Evolutionary conservation across 2,113 vertebrate genomes (phyloP), one percentile per base, ranked within the genome.

Genomic region (Reinhardtius hippoglossoides): DNA sequence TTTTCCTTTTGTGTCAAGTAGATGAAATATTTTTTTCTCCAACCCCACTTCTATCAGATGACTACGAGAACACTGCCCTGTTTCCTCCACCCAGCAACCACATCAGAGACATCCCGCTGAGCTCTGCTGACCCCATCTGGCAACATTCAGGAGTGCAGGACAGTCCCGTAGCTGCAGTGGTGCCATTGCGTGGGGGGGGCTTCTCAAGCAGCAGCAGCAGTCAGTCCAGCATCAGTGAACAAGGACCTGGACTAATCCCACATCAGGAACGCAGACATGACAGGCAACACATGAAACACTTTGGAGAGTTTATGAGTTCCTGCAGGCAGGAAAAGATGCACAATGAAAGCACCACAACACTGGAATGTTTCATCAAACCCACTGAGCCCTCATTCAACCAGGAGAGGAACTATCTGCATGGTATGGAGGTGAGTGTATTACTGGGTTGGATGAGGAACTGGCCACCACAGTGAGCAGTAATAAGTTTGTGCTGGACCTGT

Each of bases 361-460:
- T 88, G 26, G 87, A 85, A 71, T 69, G 86, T 67, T 84, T 87
- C 54, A 77, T 59, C 2, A 59, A 90, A 3, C 86, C 91, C 0
- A 67, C 91, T 24, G 79, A 88, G 74, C 89, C 78, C 0, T 50
- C 89, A 0, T 89, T 86, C 67, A 87, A 80, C n/a, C 92, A 90
- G 0, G 57, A 87, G 66, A 94, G 91, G 78, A 95, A 95, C 76
- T 93, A 94, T 23, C 93, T 95, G 35, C 96, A 97, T 18, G 96
- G 96, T 0, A 81, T 96, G 69, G 96, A 97, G 92, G 95, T 91
- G n/a, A 80, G 80, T 21, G 42, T 2, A 18, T 0, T 23, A 4
- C 46, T 16, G 35, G 20, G 16, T 54, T 35, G 37, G n/a, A 44
- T 13, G 54, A 48, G 9, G 15, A 55, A 26, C 46, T 27, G 59